Base-by-base conservation (phyloP, 2,888 invertebrate genomes). In the Hyalella azteca region DNA sequence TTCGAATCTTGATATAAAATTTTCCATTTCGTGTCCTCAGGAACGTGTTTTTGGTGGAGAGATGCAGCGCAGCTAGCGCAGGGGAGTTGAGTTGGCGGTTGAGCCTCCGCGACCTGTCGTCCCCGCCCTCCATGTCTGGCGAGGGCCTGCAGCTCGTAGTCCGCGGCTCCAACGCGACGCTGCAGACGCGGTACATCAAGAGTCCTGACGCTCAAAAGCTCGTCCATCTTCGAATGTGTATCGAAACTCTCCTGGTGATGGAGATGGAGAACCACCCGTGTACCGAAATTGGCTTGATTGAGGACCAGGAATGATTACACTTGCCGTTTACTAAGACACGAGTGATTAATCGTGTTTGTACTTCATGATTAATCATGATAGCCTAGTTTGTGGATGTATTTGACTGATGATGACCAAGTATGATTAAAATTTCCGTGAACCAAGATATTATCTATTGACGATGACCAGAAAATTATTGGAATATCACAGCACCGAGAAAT, bases 31-130 rank as follows among this genome's bases (percentile, higher is more conserved):
- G n/a, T n/a, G n/a, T n/a, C n/a, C n/a, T 36, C 87, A 94, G 94
- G 85, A 92, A 93, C 87, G 90, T 94, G 79, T 91, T 93, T 87
- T 89, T 93, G 86, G 90, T 93, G 81, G 92, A 93, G 85, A 92
- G 93, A 85, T 91, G 91, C 85, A 89, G 91, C 86, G 90, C 90
- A 85, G 92, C 92, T 91, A 92, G 92, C 49, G 90, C 91, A 11
- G 94, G 94, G 93, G 92, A 92, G 86, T 90, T 93, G 40, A 93
- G 93, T 87, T 94, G 94, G 94, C 90, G 90, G 48, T 90, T 93
- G 32, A 91, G 91, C 81, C 90, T 94, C 77, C 92, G 93, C 86
- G 92, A 93, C 86, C 90, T 95, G 78, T 90, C 93, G 85, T 92
- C 91, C 15, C 90, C 92, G 19, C 93, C 93, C 1, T 88, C 89